A percentile compares a stretch with the other conserved stretches of the same genome.
phyloP scores from a whole-genome alignment of 2,888 invertebrate species.

The Fissipunctia ypsillon region DNA sequence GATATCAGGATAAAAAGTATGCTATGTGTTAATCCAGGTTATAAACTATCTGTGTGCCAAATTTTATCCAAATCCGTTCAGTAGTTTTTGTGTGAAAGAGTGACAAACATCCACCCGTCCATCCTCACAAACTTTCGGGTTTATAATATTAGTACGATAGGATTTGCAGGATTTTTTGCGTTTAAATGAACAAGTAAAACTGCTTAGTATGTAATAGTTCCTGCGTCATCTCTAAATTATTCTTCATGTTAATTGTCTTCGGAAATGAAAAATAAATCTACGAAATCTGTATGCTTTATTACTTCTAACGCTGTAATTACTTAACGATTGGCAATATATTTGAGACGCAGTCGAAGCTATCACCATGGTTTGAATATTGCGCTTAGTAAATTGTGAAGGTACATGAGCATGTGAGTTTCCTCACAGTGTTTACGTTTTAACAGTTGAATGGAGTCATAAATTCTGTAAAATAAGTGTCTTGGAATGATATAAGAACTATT shows the following conservation, averaged over 20 bases:
- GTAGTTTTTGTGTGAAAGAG: too few species aligned
- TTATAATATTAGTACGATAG: too few species aligned
- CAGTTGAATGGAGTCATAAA: conserved; percentile 31
- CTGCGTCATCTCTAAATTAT: background rate
- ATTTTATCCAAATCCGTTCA: too few species aligned
- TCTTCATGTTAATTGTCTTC: background rate
- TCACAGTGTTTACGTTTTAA: background rate
- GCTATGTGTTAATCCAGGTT: too few species aligned
- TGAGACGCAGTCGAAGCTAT: background rate
- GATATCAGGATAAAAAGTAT: too few species aligned
- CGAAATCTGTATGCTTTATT: background rate
- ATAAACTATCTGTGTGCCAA: too few species aligned
- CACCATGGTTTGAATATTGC: background rate
- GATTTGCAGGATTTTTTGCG: background rate
- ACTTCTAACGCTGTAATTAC: background rate
- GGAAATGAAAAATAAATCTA: background rate
- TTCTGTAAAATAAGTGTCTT: conserved; percentile 2
- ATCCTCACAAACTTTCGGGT: too few species aligned
- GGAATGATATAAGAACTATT: background rate
- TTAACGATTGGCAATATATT: background rate
- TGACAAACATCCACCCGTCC: too few species aligned
- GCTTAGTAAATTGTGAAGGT: background rate
- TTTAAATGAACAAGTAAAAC: background rate
- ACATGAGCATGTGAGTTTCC: conserved; percentile 11
- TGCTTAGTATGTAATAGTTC: background rate